phyloP scores from a whole-genome alignment of 2,888 invertebrate genomes.

The Cremastobaeus sp. region DNA sequence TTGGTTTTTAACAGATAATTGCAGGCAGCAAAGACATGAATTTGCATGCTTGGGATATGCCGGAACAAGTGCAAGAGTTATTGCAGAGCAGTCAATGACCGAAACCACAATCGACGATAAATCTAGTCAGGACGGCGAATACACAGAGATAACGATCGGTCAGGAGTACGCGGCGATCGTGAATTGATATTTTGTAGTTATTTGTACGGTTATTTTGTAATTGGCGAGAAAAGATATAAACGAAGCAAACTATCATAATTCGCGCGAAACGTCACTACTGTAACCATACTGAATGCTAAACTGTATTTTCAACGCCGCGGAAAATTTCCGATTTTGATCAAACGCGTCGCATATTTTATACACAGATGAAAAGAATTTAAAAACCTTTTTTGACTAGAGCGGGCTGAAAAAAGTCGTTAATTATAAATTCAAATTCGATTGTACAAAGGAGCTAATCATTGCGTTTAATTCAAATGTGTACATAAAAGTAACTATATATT shows the following conservation, averaged over 20 bases:
- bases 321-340: slow-evolving; percentile 1
- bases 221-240: background rate
- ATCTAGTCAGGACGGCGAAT: slow-evolving; percentile 64
- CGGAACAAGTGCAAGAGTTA: slow-evolving; percentile 74
- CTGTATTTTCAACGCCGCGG: slow-evolving; percentile 8
- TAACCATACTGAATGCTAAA: slow-evolving; percentile 5
- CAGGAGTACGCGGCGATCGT: background rate
- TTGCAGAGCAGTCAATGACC: slow-evolving; percentile 66
- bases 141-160: slow-evolving; percentile 21
- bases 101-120: slow-evolving; percentile 39
- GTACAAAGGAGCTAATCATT: slow-evolving; percentile 33
- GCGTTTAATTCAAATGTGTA: slow-evolving; percentile 37
- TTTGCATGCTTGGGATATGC: slow-evolving; percentile 83
- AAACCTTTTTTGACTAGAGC: too few species aligned
- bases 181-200: slow-evolving; percentile 30
- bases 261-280: background rate
- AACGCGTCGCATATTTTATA: slow-evolving; percentile 13
- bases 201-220: slow-evolving; percentile 28
- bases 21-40: slow-evolving; percentile 85
- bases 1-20: slow-evolving; percentile 80
- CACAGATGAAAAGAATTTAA: background rate
- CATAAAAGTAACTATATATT: slow-evolving; percentile 38
- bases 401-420: too few species aligned
- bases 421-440: slow-evolving; percentile 17
- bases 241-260: background rate